phyloP scores from a whole-genome alignment of 2,797 vertebrate species.

The Podargus strigoides region DNA sequence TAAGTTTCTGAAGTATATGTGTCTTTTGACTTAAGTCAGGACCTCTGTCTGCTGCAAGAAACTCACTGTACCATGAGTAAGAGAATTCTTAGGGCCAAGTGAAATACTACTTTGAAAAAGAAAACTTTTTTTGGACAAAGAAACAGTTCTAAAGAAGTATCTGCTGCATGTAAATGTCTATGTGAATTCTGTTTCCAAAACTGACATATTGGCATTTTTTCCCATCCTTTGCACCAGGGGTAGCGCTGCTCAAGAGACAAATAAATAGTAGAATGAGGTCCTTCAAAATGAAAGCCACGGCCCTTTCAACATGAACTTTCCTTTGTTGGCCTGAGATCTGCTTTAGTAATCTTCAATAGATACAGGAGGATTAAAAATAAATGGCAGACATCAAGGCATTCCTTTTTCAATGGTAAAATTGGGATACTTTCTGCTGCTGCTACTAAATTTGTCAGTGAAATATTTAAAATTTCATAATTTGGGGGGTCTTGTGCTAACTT shows the following conservation, averaged over 20 bases:
- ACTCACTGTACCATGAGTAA: neutral
- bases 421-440: neutral
- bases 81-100: neutral
- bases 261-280: neutral
- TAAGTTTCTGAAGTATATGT: neutral
- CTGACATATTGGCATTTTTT: neutral
- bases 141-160: neutral
- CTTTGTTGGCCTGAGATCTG: neutral
- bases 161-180: neutral
- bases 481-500: neutral
- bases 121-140: neutral
- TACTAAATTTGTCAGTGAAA: neutral
- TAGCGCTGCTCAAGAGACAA: neutral
- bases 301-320: neutral
- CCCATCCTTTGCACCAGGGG: neutral
- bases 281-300: accelerated
- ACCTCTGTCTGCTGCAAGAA: neutral
- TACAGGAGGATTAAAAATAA: neutral
- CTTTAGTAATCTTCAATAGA: neutral
- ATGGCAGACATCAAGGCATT: neutral
- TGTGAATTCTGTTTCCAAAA: neutral
- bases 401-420: neutral
- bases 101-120: neutral
- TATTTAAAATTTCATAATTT: neutral
- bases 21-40: neutral